Percentiles rank a stretch among this genome's conserved stretches.
Evolutionary conservation across 1,140 invertebrate species (phyloP).

Genomic region (Artemia franciscana): DNA sequence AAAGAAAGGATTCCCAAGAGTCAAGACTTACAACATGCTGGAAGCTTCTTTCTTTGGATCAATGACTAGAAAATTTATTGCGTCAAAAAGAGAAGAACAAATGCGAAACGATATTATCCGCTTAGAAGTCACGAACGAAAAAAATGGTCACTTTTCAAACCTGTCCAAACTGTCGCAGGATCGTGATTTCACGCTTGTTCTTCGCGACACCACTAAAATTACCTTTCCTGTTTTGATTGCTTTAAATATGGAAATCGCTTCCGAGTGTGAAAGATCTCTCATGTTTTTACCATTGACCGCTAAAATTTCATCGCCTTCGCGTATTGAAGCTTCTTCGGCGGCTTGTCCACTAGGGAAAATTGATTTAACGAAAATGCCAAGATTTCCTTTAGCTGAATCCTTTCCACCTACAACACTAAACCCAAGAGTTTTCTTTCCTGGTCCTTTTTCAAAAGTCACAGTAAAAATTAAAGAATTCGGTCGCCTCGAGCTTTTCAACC

Average conservation of each 20-base stretch:
- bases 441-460: slow-evolving; percentile 49
- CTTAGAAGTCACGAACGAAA: no score
- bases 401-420: slow-evolving; percentile 76
- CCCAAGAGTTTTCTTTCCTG: slow-evolving; percentile 58
- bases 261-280: slow-evolving; percentile 56
- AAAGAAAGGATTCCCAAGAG: no score
- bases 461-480: slow-evolving; percentile 26
- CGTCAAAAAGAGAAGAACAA: no score
- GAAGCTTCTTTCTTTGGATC: no score
- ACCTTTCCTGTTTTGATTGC: slow-evolving; percentile 50
- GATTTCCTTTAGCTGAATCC: slow-evolving; percentile 61
- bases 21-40: no score
- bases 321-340: slow-evolving; percentile 48
- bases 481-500: slow-evolving; percentile 18
- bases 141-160: not conserved
- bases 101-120: no score
- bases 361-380: slow-evolving; percentile 82
- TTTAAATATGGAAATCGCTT: slow-evolving; percentile 62
- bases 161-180: not conserved
- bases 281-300: slow-evolving; percentile 60
- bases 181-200: slow-evolving; percentile 16
- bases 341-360: slow-evolving; percentile 69
- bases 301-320: slow-evolving; percentile 39
- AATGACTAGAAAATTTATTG: no score
- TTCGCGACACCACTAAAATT: slow-evolving; percentile 43